phyloP scores from a whole-genome alignment of 2,888 invertebrate genomes.

The Aphelenchoides bicaudatus region DNA sequence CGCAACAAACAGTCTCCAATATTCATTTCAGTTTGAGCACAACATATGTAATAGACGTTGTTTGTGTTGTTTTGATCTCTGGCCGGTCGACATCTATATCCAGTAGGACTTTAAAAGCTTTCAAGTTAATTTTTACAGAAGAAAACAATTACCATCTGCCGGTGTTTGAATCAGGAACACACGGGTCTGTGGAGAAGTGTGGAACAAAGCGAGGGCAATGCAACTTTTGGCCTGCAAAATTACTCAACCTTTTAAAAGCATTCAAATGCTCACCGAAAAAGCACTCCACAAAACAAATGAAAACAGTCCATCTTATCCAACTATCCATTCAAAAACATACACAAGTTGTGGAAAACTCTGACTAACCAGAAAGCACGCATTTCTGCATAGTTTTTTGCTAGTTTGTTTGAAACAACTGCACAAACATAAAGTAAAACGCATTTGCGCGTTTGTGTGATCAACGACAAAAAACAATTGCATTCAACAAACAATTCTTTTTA shows the following conservation, averaged over 20 bases:
- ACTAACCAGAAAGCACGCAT: too few relatives aligned
- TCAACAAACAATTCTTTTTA: too few relatives aligned
- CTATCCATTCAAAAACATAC: too few relatives aligned
- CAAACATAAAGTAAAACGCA: too few relatives aligned
- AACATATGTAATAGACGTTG: slow-evolving; percentile 9
- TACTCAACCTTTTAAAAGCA: background rate
- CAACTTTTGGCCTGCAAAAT: background rate
- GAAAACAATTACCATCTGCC: background rate
- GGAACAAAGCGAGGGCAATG: background rate
- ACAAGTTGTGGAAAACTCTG: too few relatives aligned
- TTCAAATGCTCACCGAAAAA: background rate
- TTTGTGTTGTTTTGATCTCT: background rate
- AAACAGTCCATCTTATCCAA: background rate
- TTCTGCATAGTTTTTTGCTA: too few relatives aligned
- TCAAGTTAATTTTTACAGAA: too few relatives aligned
- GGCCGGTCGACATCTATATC: slow-evolving; percentile 19
- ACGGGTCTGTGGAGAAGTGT: background rate
- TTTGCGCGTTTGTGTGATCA: too few relatives aligned
- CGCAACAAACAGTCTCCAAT: slow-evolving; percentile 3
- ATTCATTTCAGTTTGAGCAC: slow-evolving; percentile 14
- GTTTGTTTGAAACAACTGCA: too few relatives aligned
- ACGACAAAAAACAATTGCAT: too few relatives aligned
- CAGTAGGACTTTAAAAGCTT: slow-evolving; percentile 10
- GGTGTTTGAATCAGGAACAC: background rate
- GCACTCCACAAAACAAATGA: background rate